Evolutionary conservation across 2,888 invertebrate species (phyloP).

Genomic region (Pterobdella sp.): DNA sequence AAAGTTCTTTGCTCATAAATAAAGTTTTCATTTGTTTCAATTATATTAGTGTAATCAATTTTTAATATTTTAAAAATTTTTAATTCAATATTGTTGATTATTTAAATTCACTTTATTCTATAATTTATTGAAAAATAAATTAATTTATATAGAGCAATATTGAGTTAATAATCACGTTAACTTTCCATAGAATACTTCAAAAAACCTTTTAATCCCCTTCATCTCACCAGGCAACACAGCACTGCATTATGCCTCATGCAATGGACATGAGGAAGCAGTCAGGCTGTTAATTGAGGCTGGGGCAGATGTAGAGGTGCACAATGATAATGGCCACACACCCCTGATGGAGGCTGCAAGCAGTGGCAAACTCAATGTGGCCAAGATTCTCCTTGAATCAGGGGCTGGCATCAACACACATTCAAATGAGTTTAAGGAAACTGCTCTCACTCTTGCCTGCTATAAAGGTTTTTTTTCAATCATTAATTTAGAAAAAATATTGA

Average conservation of each 20-base stretch:
- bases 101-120: too few relatives aligned
- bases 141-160: too few relatives aligned
- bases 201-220: too few relatives aligned
- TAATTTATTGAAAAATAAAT: too few relatives aligned
- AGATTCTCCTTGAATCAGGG: slow-evolving; percentile 77
- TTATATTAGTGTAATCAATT: too few relatives aligned
- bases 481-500: too few relatives aligned
- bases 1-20: too few relatives aligned
- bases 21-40: too few relatives aligned
- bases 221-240: slow-evolving; percentile 59
- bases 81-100: too few relatives aligned
- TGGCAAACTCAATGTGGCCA: slow-evolving; percentile 51
- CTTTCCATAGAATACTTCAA: too few relatives aligned
- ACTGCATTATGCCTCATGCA: slow-evolving; percentile 77
- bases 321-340: slow-evolving; percentile 97
- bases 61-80: too few relatives aligned
- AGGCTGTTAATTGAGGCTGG: slow-evolving; percentile 76
- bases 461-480: slow-evolving; percentile 58
- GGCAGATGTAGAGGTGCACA: slow-evolving; percentile 93
- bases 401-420: slow-evolving; percentile 98
- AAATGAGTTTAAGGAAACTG: slow-evolving; percentile 97
- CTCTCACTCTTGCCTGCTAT: slow-evolving; percentile 86
- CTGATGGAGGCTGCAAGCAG: slow-evolving; percentile 55
- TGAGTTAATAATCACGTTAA: too few relatives aligned
- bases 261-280: slow-evolving; percentile 69